These are phyloP conservation scores for Apodemus agrarius DNA, from an alignment of 2,797 vertebrate species.

Conservation along the genomic window DNA sequence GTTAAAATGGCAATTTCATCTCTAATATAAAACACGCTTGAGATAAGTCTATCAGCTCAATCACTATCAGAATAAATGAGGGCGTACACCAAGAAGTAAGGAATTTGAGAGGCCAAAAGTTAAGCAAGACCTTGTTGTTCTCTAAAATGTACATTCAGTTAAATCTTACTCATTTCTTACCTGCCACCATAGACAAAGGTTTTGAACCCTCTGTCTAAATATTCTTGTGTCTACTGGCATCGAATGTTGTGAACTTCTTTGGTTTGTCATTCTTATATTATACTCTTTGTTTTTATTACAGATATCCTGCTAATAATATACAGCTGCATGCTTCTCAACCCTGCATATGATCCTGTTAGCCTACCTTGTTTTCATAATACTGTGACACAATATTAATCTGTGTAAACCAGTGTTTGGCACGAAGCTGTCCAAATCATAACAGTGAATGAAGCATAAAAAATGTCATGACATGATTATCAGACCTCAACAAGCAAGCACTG, in stretches of 20 bases:
- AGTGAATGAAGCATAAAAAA: slow-evolving; percentile 74
- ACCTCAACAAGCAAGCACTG: slow-evolving; percentile 63
- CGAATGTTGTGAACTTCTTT: neutral
- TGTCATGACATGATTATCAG: slow-evolving; percentile 67
- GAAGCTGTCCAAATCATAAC: slow-evolving; percentile 56
- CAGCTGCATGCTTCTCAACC: neutral
- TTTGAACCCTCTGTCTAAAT: slow-evolving; percentile 1
- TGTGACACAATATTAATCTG: slow-evolving; percentile 43
- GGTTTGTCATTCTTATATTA: slow-evolving; percentile 32
- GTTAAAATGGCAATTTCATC: neutral
- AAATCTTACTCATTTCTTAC: neutral
- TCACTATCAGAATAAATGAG: slow-evolving; percentile 43
- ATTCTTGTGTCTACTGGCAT: slow-evolving; percentile 9
- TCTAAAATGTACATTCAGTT: neutral
- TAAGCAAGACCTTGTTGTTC: neutral
- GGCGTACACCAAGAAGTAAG: neutral
- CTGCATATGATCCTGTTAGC: neutral
- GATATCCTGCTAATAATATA: slow-evolving; percentile 28
- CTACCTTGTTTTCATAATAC: slow-evolving; percentile 58
- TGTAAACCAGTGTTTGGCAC: slow-evolving; percentile 37
- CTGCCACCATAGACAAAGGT: neutral
- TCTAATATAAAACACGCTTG: neutral
- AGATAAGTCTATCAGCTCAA: slow-evolving; percentile 5
- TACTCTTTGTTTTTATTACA: slow-evolving; percentile 48
- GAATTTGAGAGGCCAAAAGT: slow-evolving; percentile 13